Evolutionary conservation across 1,140 invertebrate genomes (phyloP).

Genomic region (Tribolium castaneum): DNA sequence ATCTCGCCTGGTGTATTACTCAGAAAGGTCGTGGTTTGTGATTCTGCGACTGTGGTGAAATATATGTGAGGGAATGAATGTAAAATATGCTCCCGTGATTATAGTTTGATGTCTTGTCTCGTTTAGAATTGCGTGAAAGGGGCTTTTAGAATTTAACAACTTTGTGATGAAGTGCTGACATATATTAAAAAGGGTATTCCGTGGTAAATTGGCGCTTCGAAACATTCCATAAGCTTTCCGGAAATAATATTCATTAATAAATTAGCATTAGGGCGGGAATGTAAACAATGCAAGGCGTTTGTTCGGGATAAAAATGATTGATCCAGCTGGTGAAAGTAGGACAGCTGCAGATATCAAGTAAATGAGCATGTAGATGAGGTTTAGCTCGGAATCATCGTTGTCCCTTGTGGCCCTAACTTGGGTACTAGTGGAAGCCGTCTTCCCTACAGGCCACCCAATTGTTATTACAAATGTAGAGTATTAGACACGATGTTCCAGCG

Average conservation of each 20-base stretch:
- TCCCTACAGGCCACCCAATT: slow-evolving; percentile 2
- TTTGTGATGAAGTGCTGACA: slow-evolving; percentile 24
- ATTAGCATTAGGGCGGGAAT: background rate
- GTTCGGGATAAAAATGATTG: slow-evolving; percentile 8
- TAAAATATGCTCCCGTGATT: slow-evolving; percentile 30
- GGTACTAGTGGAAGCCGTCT: slow-evolving; percentile 3
- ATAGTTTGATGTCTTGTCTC: slow-evolving; percentile 21
- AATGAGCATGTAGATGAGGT: slow-evolving; percentile 28
- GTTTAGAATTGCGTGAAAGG: slow-evolving; percentile 22
- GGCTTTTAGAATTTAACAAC: slow-evolving; percentile 26
- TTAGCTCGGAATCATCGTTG: slow-evolving; percentile 15
- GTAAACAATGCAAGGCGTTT: slow-evolving; percentile 1
- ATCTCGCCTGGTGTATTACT: background rate
- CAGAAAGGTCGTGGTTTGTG: background rate
- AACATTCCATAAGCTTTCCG: slow-evolving; percentile 14
- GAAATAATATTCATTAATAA: slow-evolving; percentile 31
- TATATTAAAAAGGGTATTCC: slow-evolving; percentile 8
- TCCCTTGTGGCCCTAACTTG: slow-evolving; percentile 23
- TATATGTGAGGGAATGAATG: slow-evolving; percentile 18
- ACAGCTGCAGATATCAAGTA: slow-evolving; percentile 12
- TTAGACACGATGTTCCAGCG: slow-evolving; percentile 16
- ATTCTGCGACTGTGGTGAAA: background rate
- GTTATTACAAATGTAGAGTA: slow-evolving; percentile 29
- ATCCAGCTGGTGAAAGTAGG: slow-evolving; percentile 2
- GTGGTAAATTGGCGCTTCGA: slow-evolving; percentile 3